Evolutionary conservation across 1,140 invertebrate genomes (phyloP).

Genomic region (Drosophila hydei): DNA sequence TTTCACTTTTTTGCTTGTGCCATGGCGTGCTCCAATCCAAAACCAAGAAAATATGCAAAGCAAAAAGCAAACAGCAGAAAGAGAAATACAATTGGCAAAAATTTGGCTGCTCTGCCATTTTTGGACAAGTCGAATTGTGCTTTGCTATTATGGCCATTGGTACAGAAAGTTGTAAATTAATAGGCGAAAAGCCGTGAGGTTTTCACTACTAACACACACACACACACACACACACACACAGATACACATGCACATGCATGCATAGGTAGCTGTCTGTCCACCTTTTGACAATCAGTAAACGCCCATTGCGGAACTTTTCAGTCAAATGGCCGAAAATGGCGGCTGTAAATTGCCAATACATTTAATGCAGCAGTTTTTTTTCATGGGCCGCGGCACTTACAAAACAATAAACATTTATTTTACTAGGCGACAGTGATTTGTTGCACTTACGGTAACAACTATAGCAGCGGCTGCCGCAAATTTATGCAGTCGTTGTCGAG

Average conservation of each 20-base stretch:
- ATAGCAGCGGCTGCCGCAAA: slow-evolving; percentile 49
- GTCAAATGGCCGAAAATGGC: slow-evolving; percentile 77
- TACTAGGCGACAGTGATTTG: slow-evolving; percentile 77
- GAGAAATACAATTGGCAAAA: slow-evolving; percentile 40
- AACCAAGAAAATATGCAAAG: slow-evolving; percentile 67
- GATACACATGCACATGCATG: neutral
- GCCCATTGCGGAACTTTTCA: slow-evolving; percentile 72
- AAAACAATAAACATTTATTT: slow-evolving; percentile 82
- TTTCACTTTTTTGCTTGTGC: slow-evolving; percentile 73
- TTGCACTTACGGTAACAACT: slow-evolving; percentile 59
- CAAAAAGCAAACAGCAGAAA: slow-evolving; percentile 4
- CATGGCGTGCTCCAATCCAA: slow-evolving; percentile 50
- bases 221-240: slow-evolving; percentile 32
- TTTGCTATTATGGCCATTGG: slow-evolving; percentile 56
- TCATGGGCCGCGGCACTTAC: slow-evolving; percentile 65
- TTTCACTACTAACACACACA: slow-evolving; percentile 25
- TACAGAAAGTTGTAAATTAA: slow-evolving; percentile 77
- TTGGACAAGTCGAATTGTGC: slow-evolving; percentile 57
- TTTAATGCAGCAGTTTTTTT: slow-evolving; percentile 60
- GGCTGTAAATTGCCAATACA: slow-evolving; percentile 72
- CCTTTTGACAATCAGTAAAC: slow-evolving; percentile 62
- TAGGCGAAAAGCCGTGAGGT: slow-evolving; percentile 75
- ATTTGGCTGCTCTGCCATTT: slow-evolving; percentile 68
- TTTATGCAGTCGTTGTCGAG: slow-evolving; percentile 68
- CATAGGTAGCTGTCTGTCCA: neutral